Evolutionary conservation across 1,140 invertebrate genomes (phyloP).

Genomic region (Heliothis subflexa): DNA sequence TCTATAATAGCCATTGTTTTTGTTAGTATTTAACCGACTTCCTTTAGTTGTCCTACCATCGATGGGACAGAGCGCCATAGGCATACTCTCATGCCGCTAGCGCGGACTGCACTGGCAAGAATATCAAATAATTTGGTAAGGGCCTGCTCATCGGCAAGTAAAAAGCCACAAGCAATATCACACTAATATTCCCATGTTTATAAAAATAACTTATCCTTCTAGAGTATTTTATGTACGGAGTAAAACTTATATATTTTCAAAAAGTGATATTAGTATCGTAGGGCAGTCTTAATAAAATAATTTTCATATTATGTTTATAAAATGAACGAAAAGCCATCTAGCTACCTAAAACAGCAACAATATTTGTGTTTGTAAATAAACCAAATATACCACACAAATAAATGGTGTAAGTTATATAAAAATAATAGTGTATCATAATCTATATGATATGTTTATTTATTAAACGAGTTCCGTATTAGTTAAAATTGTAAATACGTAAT

Average conservation of each 20-base stretch:
- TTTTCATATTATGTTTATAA: neutral
- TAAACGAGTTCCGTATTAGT: slow-evolving; percentile 7
- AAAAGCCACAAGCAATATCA: slow-evolving; percentile 20
- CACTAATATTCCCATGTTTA: slow-evolving; percentile 2
- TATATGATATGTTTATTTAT: slow-evolving; percentile 25
- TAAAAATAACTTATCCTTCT: slow-evolving; percentile 9
- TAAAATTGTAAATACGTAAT: neutral
- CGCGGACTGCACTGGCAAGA: neutral
- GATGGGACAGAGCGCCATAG: too few relatives aligned
- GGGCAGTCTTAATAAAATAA: slow-evolving; percentile 1
- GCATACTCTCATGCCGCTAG: too few relatives aligned
- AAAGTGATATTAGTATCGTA: slow-evolving; percentile 11
- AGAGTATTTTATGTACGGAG: slow-evolving; percentile 6
- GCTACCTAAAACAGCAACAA: slow-evolving; percentile 36
- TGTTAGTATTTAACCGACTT: too few relatives aligned
- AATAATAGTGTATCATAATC: slow-evolving; percentile 18
- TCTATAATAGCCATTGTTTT: too few relatives aligned
- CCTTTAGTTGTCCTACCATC: too few relatives aligned
- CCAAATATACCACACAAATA: neutral
- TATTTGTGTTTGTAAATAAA: neutral
- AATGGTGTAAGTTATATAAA: neutral
- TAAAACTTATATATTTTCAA: neutral
- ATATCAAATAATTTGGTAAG: slow-evolving; percentile 5
- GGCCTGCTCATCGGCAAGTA: slow-evolving; percentile 15
- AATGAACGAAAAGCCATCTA: slow-evolving; percentile 27